Evolutionary conservation across 2,113 vertebrate species (phyloP).

Genomic region (Leuciscus idus): DNA sequence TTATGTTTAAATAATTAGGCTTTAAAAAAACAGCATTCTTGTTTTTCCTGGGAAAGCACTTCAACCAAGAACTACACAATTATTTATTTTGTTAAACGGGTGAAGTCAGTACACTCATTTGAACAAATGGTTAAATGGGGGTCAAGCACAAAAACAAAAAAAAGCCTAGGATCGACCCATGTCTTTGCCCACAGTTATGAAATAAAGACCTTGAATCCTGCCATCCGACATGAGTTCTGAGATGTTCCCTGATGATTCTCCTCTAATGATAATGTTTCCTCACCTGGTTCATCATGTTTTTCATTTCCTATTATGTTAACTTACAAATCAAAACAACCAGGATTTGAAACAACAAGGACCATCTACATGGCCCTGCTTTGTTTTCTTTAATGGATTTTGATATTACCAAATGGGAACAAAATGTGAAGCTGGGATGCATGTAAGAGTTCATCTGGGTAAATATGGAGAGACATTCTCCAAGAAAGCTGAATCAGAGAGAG

Average conservation of each 20-base stretch:
- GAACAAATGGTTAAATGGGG: constrained; percentile 68
- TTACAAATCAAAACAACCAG: constrained; percentile 20
- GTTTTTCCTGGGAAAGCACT: constrained; percentile 53
- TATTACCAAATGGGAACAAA: not conserved
- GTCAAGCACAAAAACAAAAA: constrained; percentile 65
- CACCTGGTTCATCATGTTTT: constrained; percentile 4
- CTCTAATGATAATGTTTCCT: not conserved
- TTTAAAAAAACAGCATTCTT: too few relatives aligned
- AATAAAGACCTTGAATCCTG: constrained; percentile 39
- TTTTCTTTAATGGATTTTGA: not conserved
- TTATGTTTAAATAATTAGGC: not conserved
- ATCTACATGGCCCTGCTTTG: not conserved
- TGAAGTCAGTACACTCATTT: constrained; percentile 75
- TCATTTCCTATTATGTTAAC: constrained; percentile 30
- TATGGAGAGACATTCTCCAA: not conserved
- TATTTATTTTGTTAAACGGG: constrained; percentile 71
- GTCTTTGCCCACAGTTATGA: constrained; percentile 50
- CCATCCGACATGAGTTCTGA: not conserved
- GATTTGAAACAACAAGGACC: not conserved
- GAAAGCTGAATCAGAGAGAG: not conserved
- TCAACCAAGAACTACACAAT: constrained; percentile 69
- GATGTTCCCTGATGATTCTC: not conserved
- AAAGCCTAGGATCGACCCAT: constrained; percentile 66
- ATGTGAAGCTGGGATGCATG: not conserved
- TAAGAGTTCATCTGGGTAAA: not conserved